Conservation (phyloP, 2,113 vertebrate genomes). For the Hippocampus zosterae region DNA sequence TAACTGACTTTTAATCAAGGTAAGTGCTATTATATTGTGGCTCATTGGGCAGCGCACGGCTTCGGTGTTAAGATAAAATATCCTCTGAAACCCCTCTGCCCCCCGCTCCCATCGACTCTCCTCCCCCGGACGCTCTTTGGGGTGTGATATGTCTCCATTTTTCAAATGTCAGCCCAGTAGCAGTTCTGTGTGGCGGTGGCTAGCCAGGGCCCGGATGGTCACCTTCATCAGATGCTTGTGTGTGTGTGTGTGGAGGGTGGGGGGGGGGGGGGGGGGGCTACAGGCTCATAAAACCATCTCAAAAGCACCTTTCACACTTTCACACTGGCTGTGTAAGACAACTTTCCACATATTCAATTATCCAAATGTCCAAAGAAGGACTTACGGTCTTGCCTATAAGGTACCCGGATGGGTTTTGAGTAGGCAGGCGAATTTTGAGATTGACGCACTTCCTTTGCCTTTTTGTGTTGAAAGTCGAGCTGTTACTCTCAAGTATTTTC, state of each 20-base stretch:
- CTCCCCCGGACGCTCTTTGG: conserved; percentile 79
- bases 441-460: too few species aligned
- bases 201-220: conserved; percentile 87
- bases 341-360: too few species aligned
- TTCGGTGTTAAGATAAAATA: conserved; percentile 94
- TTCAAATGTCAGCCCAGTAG: conserved; percentile 92
- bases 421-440: too few species aligned
- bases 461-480: too few species aligned
- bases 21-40: conserved; percentile 98
- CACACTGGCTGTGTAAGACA: background rate
- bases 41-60: conserved; percentile 96
- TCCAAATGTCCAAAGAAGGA: too few species aligned
- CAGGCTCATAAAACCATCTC: conserved; percentile 91
- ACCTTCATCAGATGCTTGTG: conserved; percentile 87
- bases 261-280: conserved; percentile 62
- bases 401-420: too few species aligned
- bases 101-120: conserved; percentile 14
- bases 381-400: too few species aligned
- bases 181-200: conserved; percentile 71
- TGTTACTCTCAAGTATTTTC: too few species aligned
- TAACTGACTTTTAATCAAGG: conserved; percentile 99
- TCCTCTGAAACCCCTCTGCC: conserved; percentile 71
- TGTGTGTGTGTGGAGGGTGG: conserved; percentile 34
- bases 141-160: conserved; percentile 95
- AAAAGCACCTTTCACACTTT: conserved; percentile 20